Evolutionary conservation across 2,888 invertebrate species (phyloP).

Genomic region (Panopea generosa): DNA sequence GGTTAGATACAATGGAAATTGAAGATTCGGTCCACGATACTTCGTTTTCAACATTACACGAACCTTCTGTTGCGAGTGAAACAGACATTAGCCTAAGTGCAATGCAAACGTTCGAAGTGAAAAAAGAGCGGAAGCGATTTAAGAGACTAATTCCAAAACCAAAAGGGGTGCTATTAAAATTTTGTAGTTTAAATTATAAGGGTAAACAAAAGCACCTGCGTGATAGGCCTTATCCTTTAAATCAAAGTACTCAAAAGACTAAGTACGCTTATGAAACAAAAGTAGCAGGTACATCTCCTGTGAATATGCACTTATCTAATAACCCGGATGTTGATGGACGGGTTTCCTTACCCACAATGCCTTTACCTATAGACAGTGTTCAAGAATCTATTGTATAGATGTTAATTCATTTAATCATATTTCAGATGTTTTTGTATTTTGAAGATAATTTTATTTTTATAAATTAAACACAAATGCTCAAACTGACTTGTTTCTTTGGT

Average conservation of each 20-base stretch:
- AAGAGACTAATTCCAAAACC: slow-evolving; percentile 56
- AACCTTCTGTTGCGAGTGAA: slow-evolving; percentile 49
- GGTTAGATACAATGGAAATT: slow-evolving; percentile 62
- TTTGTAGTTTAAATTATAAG: slow-evolving; percentile 62
- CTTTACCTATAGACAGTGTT: slow-evolving; percentile 54
- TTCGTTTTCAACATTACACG: slow-evolving; percentile 46
- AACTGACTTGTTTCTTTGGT: too few relatives aligned
- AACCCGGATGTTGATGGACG: slow-evolving; percentile 16
- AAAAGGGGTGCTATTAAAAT: slow-evolving; percentile 58
- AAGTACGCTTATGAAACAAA: too few relatives aligned
- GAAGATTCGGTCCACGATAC: slow-evolving; percentile 37
- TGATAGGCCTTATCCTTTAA: slow-evolving; percentile 55
- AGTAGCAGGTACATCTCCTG: background rate
- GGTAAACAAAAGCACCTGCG: slow-evolving; percentile 50
- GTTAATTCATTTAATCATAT: background rate
- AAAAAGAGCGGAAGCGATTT: slow-evolving; percentile 52
- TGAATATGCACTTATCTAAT: background rate
- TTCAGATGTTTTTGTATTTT: slow-evolving; percentile 6
- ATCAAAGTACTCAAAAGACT: slow-evolving; percentile 11
- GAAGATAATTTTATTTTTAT: too few relatives aligned
- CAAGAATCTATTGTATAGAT: slow-evolving; percentile 62
- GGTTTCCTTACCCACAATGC: slow-evolving; percentile 40
- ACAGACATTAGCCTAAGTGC: slow-evolving; percentile 59
- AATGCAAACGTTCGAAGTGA: slow-evolving; percentile 58
- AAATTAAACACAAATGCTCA: too few relatives aligned